Evolutionary conservation across 1,140 invertebrate genomes (phyloP), one percentile per base, ranked within the genome.

Genomic region (Scylla paramamosain): DNA sequence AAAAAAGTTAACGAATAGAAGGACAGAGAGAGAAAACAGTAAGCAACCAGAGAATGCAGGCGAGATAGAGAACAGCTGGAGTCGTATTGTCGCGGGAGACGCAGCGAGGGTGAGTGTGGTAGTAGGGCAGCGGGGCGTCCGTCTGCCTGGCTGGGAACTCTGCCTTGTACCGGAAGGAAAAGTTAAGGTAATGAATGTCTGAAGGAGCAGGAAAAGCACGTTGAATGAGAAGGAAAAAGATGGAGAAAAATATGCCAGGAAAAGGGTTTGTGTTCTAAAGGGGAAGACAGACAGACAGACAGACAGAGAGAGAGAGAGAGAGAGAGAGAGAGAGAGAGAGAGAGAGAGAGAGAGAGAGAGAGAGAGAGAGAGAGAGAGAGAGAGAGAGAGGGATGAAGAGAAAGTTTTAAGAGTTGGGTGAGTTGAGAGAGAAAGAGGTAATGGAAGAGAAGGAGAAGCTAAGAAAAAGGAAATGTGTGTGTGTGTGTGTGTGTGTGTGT

Each of bases 271-370:
- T 59, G 52, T 59, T 59, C 10, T 59, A 77, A 20, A 77, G 67
- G 45, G n/a, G 14, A 20, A 46, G n/a, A 89, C 4, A 89, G 39
- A 59, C 46, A 91, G 46, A 46, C 6, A 91, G 89, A 91, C 46
- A 91, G 89, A 91, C 46, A 91, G 89, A 91, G 89, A 91, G 89
- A 91, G 89, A 91, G 89, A 91, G 89, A 91, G 89, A 91, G 89
- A 91, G 89, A 91, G 89, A 91, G 89, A 91, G 89, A 91, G 89
- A 91, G 89, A 91, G 89, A 91, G 89, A 91, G 89, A 91, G 89
- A 91, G 89, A 91, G 46, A 52, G 46, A 46, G 45, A 90, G 39
- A 90, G 45, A 32, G 29, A 32, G 25, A 25, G 12, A 31, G 45
- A 46, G 45, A 52, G 25, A n/a, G 88, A 48, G 45, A 25, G 20